Evolutionary conservation across 2,888 invertebrate genomes (phyloP).

Genomic region (Drosophila paranaensis): DNA sequence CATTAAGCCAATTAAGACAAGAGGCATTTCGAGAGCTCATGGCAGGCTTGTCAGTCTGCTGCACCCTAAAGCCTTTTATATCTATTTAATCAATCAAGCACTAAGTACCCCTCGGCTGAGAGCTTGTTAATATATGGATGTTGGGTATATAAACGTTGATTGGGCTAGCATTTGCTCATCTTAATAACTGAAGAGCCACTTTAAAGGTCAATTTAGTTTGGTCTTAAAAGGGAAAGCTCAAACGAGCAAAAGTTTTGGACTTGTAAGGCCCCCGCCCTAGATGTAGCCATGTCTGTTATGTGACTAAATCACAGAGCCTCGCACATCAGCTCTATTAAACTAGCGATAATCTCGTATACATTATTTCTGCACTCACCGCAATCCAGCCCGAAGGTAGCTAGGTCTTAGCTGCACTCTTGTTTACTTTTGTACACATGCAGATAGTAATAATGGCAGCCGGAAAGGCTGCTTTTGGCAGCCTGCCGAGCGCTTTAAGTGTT

Average conservation of each 20-base stretch:
- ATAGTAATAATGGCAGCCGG: neutral
- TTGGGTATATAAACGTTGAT: neutral
- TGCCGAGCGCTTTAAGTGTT: constrained; percentile 30
- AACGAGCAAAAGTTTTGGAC: no score
- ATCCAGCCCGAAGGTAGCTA: constrained; percentile 1
- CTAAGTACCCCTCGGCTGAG: neutral
- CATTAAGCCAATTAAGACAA: constrained; percentile 11
- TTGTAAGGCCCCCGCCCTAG: neutral
- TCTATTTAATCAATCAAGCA: constrained; percentile 9
- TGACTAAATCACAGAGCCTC: neutral
- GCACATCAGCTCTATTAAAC: constrained; percentile 42
- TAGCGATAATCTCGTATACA: constrained; percentile 66
- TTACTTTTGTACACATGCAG: neutral
- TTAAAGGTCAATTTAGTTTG: neutral
- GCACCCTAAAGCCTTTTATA: neutral
- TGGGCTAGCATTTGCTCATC: neutral
- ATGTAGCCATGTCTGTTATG: neutral
- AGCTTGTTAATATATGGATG: neutral
- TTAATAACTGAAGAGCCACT: neutral
- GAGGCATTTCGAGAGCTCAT: neutral
- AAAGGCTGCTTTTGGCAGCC: constrained; percentile 29
- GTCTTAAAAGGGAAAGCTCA: neutral
- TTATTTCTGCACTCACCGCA: constrained; percentile 61
- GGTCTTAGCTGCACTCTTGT: constrained; percentile 10
- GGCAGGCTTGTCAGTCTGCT: neutral